These are phyloP conservation scores for Sceloporus undulatus DNA, from an alignment of 2,113 vertebrate genomes.

Conservation along the genomic window DNA sequence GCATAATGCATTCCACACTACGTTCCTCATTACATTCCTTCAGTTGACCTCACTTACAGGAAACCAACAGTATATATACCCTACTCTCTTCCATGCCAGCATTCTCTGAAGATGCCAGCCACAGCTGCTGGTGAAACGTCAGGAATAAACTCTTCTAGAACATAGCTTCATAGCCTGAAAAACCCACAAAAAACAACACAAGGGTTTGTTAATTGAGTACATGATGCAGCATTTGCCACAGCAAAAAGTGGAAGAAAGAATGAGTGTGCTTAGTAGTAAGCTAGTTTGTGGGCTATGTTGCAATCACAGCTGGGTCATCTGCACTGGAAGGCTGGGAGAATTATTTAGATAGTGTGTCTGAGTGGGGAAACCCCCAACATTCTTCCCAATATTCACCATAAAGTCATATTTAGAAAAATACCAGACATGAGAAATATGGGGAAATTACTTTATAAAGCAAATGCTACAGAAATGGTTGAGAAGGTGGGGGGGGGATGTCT, in stretches of 20 bases:
- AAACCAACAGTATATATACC: too few relatives aligned
- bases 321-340: not conserved
- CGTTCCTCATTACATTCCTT: too few relatives aligned
- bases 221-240: not conserved
- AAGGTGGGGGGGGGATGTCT: conserved; percentile 8
- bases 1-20: too few relatives aligned
- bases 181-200: not conserved
- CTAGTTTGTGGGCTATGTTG: fast-evolving
- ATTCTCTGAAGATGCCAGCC: too few relatives aligned
- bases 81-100: too few relatives aligned
- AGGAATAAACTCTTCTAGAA: too few relatives aligned
- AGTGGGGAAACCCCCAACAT: conserved; percentile 49
- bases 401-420: conserved; percentile 63
- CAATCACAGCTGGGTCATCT: fast-evolving
- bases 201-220: not conserved
- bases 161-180: too few relatives aligned
- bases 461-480: fast-evolving
- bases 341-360: conserved; percentile 13
- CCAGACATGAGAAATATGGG: conserved; percentile 43
- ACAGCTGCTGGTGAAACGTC: too few relatives aligned
- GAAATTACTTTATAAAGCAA: too few relatives aligned
- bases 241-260: not conserved
- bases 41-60: too few relatives aligned
- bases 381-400: conserved; percentile 50
- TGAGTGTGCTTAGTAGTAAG: not conserved